phyloP scores from a whole-genome alignment of 1,140 invertebrate species.

The honey bee (Apis mellifera) region DNA sequence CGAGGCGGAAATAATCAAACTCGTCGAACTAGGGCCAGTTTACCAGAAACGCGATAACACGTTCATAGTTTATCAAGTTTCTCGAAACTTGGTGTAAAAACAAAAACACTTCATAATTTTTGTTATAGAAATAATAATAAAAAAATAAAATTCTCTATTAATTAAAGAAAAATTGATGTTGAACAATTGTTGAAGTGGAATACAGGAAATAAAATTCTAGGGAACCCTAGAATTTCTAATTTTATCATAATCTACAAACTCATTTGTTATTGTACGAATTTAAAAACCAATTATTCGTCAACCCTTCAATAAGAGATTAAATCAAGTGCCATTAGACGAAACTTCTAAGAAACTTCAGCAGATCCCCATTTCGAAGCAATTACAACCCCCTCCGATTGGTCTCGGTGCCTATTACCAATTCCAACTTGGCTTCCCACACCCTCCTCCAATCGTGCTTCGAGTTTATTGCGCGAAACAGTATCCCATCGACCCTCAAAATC shows the following conservation, averaged over 20 bases:
- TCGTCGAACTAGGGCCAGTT: neutral
- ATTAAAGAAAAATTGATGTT: too few species aligned
- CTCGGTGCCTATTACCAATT: neutral
- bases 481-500: neutral
- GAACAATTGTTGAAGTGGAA: too few species aligned
- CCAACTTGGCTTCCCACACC: neutral
- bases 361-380: neutral
- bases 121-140: too few species aligned
- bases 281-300: too few species aligned
- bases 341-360: neutral
- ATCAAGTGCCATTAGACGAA: neutral
- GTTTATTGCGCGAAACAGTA: constrained; percentile 17
- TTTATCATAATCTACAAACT: too few species aligned
- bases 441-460: neutral
- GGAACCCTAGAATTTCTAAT: neutral
- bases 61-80: neutral
- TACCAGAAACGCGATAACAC: constrained; percentile 1
- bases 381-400: too few species aligned
- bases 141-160: too few species aligned
- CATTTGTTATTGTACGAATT: too few species aligned
- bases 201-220: too few species aligned
- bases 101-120: neutral
- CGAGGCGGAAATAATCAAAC: constrained; percentile 14
- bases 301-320: too few species aligned
- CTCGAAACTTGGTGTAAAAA: neutral